These are phyloP conservation scores for Scyliorhinus canicula DNA, from an alignment of 2,797 vertebrate species.

Conservation along the genomic window DNA sequence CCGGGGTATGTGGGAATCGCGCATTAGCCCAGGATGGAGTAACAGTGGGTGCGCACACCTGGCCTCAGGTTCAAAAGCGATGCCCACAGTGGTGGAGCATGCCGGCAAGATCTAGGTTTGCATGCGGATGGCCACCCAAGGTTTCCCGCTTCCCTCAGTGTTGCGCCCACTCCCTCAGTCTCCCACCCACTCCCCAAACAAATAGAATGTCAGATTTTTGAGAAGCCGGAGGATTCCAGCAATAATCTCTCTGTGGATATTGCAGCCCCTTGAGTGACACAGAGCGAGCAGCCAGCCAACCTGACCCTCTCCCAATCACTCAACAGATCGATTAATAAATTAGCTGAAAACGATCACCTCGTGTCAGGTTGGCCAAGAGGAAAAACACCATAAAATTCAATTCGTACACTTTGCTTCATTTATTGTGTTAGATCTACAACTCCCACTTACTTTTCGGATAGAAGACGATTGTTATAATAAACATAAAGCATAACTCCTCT, in stretches of 20 bases:
- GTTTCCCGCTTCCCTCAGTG: background rate
- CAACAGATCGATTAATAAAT: background rate
- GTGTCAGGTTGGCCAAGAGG: background rate
- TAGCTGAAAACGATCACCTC: background rate
- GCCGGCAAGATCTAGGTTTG: background rate
- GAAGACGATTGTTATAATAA: background rate
- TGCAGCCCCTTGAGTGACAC: background rate
- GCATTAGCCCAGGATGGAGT: too few species aligned
- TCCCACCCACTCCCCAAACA: background rate
- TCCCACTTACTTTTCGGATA: background rate
- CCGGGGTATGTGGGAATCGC: too few species aligned
- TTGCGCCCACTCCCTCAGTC: background rate
- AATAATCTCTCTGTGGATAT: background rate
- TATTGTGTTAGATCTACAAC: conserved; percentile 23
- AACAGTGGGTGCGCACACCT: background rate
- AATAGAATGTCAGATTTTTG: background rate
- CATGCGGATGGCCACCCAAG: background rate
- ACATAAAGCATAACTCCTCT: background rate
- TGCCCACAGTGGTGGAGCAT: background rate
- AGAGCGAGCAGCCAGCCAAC: background rate
- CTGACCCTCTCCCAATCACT: background rate
- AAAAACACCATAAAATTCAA: background rate
- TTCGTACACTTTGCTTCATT: background rate
- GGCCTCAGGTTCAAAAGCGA: background rate
- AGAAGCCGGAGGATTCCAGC: background rate